Percentiles rank a stretch among this genome's conserved stretches.
These are phyloP conservation scores for Cremastobaeus sp. DNA, from an alignment of 2,888 invertebrate species.

Conservation along the genomic window DNA sequence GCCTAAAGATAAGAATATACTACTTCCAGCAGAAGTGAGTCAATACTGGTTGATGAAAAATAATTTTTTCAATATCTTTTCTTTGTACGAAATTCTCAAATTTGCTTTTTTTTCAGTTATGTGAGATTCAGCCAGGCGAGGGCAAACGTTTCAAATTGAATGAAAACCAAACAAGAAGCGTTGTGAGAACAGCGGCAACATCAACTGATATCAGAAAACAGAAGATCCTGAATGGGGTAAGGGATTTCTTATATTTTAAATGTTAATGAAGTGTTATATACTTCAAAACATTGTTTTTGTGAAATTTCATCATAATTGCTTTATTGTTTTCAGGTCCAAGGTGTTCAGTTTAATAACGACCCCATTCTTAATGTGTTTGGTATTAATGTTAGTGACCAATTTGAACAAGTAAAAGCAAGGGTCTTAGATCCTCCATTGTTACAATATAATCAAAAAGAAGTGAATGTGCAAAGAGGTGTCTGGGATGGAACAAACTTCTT, in stretches of 20 bases:
- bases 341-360: slow-evolving; percentile 75
- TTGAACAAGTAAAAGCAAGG: slow-evolving; percentile 88
- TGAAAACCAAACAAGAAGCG: slow-evolving; percentile 88
- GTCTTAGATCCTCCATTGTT: slow-evolving; percentile 86
- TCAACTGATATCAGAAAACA: slow-evolving; percentile 86
- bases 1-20: slow-evolving; percentile 82
- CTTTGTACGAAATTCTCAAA: neutral
- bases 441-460: slow-evolving; percentile 71
- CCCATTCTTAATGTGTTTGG: slow-evolving; percentile 88
- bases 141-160: slow-evolving; percentile 87
- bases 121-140: slow-evolving; percentile 87
- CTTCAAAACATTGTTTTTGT: slow-evolving; percentile 47
- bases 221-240: slow-evolving; percentile 88
- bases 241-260: neutral
- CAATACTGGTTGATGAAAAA: neutral
- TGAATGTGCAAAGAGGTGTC: slow-evolving; percentile 76
- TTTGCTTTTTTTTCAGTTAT: slow-evolving; percentile 62
- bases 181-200: slow-evolving; percentile 93
- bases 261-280: neutral
- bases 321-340: slow-evolving; percentile 64
- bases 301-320: slow-evolving; percentile 80
- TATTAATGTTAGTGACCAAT: slow-evolving; percentile 85
- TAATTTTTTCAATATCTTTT: neutral
- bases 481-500: no score
- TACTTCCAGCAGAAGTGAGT: slow-evolving; percentile 88